A percentile compares a stretch with the other conserved stretches of the same genome.
Evolutionary conservation across 2,888 invertebrate genomes (phyloP).

Genomic region (Volucella zonaria): DNA sequence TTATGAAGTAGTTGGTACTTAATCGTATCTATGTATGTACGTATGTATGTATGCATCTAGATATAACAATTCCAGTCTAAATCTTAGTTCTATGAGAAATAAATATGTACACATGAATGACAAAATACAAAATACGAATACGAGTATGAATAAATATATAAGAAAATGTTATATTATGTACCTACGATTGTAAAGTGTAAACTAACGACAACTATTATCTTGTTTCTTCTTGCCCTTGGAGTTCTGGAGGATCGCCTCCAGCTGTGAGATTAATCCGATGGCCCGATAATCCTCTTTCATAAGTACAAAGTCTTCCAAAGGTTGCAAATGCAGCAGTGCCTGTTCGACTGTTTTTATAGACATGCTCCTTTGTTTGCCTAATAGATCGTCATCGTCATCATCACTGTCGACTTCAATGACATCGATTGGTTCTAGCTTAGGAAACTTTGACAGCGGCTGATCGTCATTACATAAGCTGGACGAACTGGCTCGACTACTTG

Average conservation of each 20-base stretch:
- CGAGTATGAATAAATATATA: not conserved
- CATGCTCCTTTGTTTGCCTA: constrained; percentile 8
- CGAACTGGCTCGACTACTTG: constrained; percentile 32
- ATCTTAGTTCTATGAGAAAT: too few species aligned
- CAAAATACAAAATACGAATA: not conserved
- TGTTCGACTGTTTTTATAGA: constrained; percentile 68
- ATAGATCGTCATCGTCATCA: constrained; percentile 28
- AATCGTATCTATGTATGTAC: not conserved
- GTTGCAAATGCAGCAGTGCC: constrained; percentile 79
- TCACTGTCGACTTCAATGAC: constrained; percentile 63
- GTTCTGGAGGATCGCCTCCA: constrained; percentile 76
- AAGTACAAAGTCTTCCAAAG: constrained; percentile 80
- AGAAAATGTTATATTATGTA: not conserved
- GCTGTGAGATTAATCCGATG: constrained; percentile 80
- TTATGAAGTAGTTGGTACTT: constrained; percentile 5
- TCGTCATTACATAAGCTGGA: constrained; percentile 34
- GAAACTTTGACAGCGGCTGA: constrained; percentile 36
- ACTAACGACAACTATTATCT: constrained; percentile 39
- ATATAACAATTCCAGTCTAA: too few species aligned
- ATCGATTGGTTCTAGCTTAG: constrained; percentile 55
- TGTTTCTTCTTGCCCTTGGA: constrained; percentile 16
- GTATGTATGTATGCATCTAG: too few species aligned
- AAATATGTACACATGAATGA: too few species aligned
- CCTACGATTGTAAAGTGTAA: too few species aligned
- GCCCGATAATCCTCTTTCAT: constrained; percentile 81